These are phyloP conservation scores for Halocynthia roretzi DNA, from an alignment of 23 tunicate species.

Conservation along the genomic window DNA sequence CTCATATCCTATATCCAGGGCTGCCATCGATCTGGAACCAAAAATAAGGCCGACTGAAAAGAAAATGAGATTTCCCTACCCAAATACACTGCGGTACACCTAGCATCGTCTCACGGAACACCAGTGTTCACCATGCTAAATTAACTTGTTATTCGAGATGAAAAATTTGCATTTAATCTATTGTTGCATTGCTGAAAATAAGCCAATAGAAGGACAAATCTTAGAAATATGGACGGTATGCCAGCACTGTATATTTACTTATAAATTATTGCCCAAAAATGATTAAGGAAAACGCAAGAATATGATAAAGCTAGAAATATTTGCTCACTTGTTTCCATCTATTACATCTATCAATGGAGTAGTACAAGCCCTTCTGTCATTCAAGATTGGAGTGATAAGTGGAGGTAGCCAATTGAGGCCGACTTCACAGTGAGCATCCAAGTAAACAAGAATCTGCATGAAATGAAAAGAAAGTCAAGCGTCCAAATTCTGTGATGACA, in stretches of 20 bases:
- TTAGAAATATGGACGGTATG: neutral
- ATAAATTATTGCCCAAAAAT: neutral
- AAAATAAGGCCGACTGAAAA: too few relatives aligned
- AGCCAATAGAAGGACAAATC: too few relatives aligned
- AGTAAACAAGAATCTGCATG: slow-evolving; percentile 67
- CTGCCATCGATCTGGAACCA: too few relatives aligned
- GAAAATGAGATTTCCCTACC: too few relatives aligned
- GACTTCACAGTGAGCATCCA: slow-evolving; percentile 99
- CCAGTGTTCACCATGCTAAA: too few relatives aligned
- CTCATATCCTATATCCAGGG: too few relatives aligned
- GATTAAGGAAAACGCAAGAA: neutral
- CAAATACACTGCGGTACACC: too few relatives aligned
- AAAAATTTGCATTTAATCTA: too few relatives aligned
- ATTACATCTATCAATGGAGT: slow-evolving; percentile 96
- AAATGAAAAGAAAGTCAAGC: neutral
- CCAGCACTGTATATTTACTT: neutral
- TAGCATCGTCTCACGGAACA: too few relatives aligned
- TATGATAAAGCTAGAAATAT: neutral
- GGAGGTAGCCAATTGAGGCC: slow-evolving; percentile 98
- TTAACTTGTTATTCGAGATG: too few relatives aligned
- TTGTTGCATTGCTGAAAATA: too few relatives aligned
- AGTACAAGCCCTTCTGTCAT: slow-evolving; percentile 80
- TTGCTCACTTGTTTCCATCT: slow-evolving; percentile 78
- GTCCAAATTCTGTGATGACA: neutral
- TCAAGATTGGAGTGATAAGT: slow-evolving; percentile 82